These are phyloP conservation scores for Nibea coibor DNA, from an alignment of 2,113 vertebrate genomes.

Conservation along the genomic window DNA sequence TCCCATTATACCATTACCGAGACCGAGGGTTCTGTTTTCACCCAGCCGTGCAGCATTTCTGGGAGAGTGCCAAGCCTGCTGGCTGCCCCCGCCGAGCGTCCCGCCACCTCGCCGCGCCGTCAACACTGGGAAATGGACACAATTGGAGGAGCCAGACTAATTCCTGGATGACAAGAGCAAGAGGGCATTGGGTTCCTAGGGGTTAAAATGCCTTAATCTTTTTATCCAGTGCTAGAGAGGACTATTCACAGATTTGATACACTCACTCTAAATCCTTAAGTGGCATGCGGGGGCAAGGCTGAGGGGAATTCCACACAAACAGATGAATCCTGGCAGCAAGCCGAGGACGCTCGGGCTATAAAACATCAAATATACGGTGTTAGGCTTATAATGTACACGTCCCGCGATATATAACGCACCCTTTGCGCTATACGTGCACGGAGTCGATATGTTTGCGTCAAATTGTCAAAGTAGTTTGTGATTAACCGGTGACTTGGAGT, in stretches of 20 bases:
- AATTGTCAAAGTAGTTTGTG: constrained; percentile 28
- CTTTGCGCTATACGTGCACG: too few relatives aligned
- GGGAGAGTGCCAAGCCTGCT: constrained; percentile 57
- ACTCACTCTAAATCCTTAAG: constrained; percentile 79
- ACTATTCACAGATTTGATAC: constrained; percentile 81
- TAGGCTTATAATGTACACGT: constrained; percentile 25
- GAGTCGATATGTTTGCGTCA: not conserved
- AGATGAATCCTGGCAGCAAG: constrained; percentile 55
- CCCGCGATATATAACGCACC: not conserved
- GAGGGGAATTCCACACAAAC: constrained; percentile 55
- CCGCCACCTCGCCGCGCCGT: constrained; percentile 47
- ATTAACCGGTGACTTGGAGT: not conserved
- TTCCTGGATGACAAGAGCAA: constrained; percentile 70
- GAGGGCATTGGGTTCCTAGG: constrained; percentile 63
- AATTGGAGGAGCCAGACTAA: constrained; percentile 66
- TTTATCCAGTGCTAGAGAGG: constrained; percentile 77
- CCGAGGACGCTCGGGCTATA: constrained; percentile 27
- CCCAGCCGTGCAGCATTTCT: constrained; percentile 40
- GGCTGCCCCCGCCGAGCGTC: constrained; percentile 43
- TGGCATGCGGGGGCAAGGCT: constrained; percentile 59
- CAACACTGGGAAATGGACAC: constrained; percentile 58
- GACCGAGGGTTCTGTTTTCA: constrained; percentile 60
- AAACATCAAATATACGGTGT: constrained; percentile 17
- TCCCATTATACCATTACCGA: constrained; percentile 70
- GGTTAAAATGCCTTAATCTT: constrained; percentile 84